A percentile compares a stretch with the other conserved stretches of the same genome.
phyloP scores from a whole-genome alignment of 2,797 vertebrate species.

The Microctenopoma steveboyesi region DNA sequence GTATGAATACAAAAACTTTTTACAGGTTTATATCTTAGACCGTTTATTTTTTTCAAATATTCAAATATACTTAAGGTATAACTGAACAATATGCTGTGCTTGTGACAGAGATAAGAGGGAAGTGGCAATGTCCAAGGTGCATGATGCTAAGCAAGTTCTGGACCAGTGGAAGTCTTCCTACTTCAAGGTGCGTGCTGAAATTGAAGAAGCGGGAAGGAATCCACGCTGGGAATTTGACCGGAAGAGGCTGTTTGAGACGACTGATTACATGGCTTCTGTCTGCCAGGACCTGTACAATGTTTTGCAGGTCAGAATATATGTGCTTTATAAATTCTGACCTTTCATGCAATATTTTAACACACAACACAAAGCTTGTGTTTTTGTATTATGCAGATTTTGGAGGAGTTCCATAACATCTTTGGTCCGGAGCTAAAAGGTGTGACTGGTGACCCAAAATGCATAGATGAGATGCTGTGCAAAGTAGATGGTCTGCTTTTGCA shows the following conservation, averaged over 20 bases:
- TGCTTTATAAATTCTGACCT: not conserved
- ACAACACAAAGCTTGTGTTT: not conserved
- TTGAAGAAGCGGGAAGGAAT: conserved; percentile 87
- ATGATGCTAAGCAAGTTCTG: conserved; percentile 85
- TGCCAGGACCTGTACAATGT: conserved; percentile 89
- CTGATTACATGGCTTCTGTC: conserved; percentile 90
- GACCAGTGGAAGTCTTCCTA: conserved; percentile 90
- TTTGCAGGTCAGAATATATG: conserved; percentile 84
- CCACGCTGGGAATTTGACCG: conserved; percentile 94
- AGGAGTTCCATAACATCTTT: conserved; percentile 92
- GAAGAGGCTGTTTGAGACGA: conserved; percentile 91
- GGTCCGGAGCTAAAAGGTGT: conserved; percentile 90
- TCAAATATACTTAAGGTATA: conserved; percentile 4
- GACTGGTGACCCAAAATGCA: conserved; percentile 85
- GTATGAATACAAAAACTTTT: conserved; percentile 53
- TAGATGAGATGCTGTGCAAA: conserved; percentile 84
- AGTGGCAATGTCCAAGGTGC: conserved; percentile 82
- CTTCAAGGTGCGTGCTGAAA: conserved; percentile 87
- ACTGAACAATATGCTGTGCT: conserved; percentile 25
- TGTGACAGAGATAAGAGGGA: conserved; percentile 83
- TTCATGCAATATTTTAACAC: not conserved
- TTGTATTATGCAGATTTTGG: conserved; percentile 81
- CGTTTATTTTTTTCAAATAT: not conserved
- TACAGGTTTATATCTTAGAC: not conserved
- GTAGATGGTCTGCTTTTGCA: conserved; percentile 86